Percentiles rank a stretch among this genome's conserved stretches.
phyloP scores from a whole-genome alignment of 2,797 vertebrate species.

The Artibeus jamaicensis region DNA sequence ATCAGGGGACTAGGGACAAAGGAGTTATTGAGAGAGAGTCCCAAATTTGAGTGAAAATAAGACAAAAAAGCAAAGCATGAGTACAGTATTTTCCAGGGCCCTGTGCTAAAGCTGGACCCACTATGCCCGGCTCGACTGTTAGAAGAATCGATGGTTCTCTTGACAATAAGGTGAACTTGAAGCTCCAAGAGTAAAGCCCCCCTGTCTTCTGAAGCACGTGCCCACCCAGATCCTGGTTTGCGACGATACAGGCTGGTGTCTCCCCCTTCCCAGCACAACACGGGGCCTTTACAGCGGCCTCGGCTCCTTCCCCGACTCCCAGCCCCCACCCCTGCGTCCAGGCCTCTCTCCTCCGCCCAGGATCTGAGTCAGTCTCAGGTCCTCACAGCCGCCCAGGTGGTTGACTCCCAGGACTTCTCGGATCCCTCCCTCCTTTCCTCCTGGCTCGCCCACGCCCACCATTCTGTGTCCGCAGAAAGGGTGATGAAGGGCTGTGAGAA shows the following conservation, averaged over 20 bases:
- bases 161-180: neutral
- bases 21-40: neutral
- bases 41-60: neutral
- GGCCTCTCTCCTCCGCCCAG: neutral
- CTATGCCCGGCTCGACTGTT: rapidly evolving
- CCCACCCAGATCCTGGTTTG: neutral
- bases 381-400: rapidly evolving
- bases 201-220: neutral
- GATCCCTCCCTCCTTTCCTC: neutral
- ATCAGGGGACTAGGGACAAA: neutral
- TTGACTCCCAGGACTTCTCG: neutral
- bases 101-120: neutral
- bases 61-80: neutral
- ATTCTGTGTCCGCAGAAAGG: neutral
- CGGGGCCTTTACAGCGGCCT: too few relatives aligned
- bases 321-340: neutral
- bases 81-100: neutral
- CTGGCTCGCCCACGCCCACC: rapidly evolving
- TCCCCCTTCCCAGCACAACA: too few relatives aligned
- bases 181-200: neutral
- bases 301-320: neutral
- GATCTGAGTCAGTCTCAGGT: neutral
- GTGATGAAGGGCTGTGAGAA: rapidly evolving
- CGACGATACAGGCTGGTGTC: rapidly evolving
- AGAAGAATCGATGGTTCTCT: neutral